Evolutionary conservation across 2,797 vertebrate genomes (phyloP).

Genomic region (Phrynocephalus guinanensis): DNA sequence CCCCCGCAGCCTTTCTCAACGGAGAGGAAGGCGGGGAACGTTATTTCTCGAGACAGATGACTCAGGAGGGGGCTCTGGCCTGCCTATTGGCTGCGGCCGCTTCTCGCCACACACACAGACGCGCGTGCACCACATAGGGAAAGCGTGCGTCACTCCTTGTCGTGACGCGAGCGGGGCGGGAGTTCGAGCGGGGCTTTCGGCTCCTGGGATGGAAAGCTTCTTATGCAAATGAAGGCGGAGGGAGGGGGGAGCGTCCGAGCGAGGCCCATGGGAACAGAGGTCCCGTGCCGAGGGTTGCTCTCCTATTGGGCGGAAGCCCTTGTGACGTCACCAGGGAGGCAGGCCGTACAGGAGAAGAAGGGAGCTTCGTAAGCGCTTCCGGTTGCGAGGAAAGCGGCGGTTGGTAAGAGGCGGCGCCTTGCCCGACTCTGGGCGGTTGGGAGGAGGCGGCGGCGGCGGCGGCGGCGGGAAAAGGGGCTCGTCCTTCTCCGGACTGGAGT

Average conservation of each 20-base stretch:
- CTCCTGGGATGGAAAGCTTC: not conserved
- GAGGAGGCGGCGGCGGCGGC: no score
- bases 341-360: not conserved
- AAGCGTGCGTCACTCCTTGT: not conserved
- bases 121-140: no score
- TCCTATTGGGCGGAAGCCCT: slow-evolving; percentile 45
- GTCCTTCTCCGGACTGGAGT: no score
- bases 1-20: no score
- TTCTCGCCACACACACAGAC: not conserved
- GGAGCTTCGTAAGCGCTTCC: not conserved
- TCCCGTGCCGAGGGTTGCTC: accelerated
- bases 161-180: not conserved
- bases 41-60: not conserved
- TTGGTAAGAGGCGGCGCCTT: not conserved
- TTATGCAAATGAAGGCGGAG: not conserved
- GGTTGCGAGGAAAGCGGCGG: not conserved
- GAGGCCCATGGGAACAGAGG: slow-evolving; percentile 41
- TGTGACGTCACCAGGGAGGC: slow-evolving; percentile 36
- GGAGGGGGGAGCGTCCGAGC: not conserved
- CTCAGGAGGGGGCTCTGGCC: no score
- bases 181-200: not conserved
- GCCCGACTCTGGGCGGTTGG: no score
- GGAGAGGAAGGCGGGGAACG: not conserved
- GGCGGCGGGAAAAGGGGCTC: no score
- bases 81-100: slow-evolving; percentile 50